Evolutionary conservation across 2,888 invertebrate genomes (phyloP), one percentile per base, ranked within the genome.

Genomic region (Arge pagana): DNA sequence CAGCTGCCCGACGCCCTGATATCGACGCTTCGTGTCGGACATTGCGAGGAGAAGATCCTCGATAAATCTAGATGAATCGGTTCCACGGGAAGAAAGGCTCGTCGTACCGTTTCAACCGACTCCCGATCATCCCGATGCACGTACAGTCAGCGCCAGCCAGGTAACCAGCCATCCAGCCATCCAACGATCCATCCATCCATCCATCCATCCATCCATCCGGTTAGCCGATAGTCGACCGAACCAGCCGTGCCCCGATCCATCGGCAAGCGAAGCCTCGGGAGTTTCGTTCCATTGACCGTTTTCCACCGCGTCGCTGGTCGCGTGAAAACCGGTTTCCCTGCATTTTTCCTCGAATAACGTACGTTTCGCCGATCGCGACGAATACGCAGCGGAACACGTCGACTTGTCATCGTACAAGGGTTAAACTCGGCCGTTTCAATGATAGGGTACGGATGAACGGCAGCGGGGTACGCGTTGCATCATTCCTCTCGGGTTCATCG

Each of bases 401-500:
- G n/a, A n/a, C n/a, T n/a, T n/a, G n/a, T n/a, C n/a, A n/a, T n/a
- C n/a, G n/a, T n/a, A n/a, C n/a, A n/a, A n/a, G n/a, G n/a, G n/a
- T n/a, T n/a, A n/a, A n/a, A n/a, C n/a, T n/a, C n/a, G n/a, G n/a
- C n/a, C n/a, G n/a, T n/a, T n/a, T n/a, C n/a, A n/a, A n/a, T 37
- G 37, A 37, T 15, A 37, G 19, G 13, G 1, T 19, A 10, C n/a
- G 21, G 21, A 37, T 8, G 13, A n/a, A n/a, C n/a, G n/a, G n/a
- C n/a, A n/a, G n/a, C n/a, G n/a, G n/a, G n/a, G n/a, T n/a, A n/a
- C n/a, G n/a, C 33, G 45, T 45, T 45, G 33, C 45, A 35, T 45
- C 45, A 45, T 45, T 45, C 45, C 21, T 15, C n/a, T n/a, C 16
- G 35, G 33, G 45, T 45, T 45, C 45, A 33, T 45, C 35, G 45